Evolutionary conservation across 2,113 vertebrate genomes (phyloP), one percentile per base, ranked within the genome.

Genomic region (Nothocercus julius): DNA sequence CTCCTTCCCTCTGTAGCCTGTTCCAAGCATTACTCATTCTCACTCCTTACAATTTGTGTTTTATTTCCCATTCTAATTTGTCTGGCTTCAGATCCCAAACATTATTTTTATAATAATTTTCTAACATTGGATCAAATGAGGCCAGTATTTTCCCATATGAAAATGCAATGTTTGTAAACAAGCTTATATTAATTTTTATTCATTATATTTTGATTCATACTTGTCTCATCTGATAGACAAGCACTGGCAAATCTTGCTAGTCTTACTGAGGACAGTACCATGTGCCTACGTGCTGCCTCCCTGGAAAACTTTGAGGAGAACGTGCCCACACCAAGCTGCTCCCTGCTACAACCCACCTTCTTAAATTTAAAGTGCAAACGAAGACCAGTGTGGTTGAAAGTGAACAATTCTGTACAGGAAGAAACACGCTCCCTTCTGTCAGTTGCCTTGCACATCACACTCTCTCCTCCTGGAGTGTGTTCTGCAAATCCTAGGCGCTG

Each of bases 61-160:
- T 82, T 93, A 85, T 72, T 97, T 96, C 91, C 85, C 90, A 86
- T 78, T 76, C 66, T 90, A 88, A 81, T 94, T 81, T 68, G 82
- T 86, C 53, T 90, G 77, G 69, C 88, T 93, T 84, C 66, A 82
- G 36, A 95, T 53, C 5, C 8, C 83, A 90, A 66, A 25, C 67
- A 70, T 59, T 49, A 66, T 36, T 45, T 89, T 44, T 75, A 13
- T 36, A 93, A 36, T 53, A 85, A 63, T 42, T 83, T 81, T 80
- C 13, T 88, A 53, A 53, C 80, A 36, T 34, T 69, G 88, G 32
- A 88, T 58, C 56, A 92, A 93, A 87, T 0, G 0, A 91, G 42
- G 25, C 34, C 47, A 72, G 24, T 15, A 27, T 86, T 90, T 88
- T 90, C 74, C 66, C 69, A 38, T 7, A 27, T 14, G 68, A 93